Conservation (phyloP, 2,113 vertebrate genomes). For the Grammomys surdaster region DNA sequence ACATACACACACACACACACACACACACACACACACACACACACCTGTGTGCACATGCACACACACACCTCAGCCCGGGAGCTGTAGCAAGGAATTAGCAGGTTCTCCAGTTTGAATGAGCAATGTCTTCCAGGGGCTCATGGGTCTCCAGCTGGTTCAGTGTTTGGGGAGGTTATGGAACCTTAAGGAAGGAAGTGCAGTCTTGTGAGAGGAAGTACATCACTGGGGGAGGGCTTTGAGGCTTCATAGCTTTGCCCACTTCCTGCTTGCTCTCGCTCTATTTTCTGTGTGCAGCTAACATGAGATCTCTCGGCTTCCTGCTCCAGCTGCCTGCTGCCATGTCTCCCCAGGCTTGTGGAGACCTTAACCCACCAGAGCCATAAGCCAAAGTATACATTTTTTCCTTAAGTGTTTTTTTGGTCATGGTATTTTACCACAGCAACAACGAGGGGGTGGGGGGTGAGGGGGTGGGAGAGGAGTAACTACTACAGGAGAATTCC, state of each 20-base stretch:
- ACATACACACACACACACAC: background rate
- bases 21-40: background rate
- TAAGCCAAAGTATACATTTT: background rate
- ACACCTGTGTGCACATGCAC: background rate
- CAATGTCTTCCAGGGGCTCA: background rate
- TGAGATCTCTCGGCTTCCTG: background rate
- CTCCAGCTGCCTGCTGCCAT: background rate
- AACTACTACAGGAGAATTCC: background rate
- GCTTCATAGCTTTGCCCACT: background rate
- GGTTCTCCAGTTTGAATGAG: background rate
- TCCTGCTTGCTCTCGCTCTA: background rate
- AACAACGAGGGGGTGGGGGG: too few relatives aligned
- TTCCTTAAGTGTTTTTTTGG: background rate
- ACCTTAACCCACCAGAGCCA: background rate
- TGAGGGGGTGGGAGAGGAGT: too few relatives aligned
- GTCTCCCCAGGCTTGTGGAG: background rate
- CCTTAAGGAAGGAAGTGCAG: background rate
- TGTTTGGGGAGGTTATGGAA: background rate
- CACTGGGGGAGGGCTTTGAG: background rate
- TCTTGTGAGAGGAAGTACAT: background rate
- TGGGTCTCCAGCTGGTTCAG: background rate
- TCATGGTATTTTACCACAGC: background rate
- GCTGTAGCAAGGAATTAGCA: background rate
- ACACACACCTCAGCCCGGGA: background rate
- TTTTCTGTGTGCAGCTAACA: background rate